These are phyloP conservation scores for Allacma fusca DNA, from an alignment of 2,888 invertebrate species.

Conservation along the genomic window DNA sequence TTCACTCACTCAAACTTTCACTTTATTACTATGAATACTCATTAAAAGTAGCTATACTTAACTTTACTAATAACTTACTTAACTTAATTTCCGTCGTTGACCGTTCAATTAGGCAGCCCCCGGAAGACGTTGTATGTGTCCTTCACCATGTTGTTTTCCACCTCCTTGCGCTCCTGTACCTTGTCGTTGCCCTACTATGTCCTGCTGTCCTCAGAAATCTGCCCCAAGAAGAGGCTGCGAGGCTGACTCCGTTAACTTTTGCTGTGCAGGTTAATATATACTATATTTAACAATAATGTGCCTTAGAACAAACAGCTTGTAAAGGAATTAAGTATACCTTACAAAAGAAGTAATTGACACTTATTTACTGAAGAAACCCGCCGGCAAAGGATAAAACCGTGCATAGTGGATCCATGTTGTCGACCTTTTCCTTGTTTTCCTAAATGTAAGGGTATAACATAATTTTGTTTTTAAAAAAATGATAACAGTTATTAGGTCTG, in stretches of 20 bases:
- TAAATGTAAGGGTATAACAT: neutral
- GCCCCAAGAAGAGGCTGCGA: neutral
- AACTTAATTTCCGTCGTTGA: too few relatives aligned
- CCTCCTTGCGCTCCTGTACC: conserved; percentile 13
- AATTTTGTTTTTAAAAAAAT: too few relatives aligned
- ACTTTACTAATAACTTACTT: too few relatives aligned
- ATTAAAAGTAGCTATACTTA: too few relatives aligned
- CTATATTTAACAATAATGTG: too few relatives aligned
- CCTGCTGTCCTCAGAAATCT: conserved; percentile 22
- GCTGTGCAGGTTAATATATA: conserved; percentile 21
- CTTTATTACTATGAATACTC: too few relatives aligned
- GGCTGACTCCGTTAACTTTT: neutral
- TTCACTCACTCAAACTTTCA: too few relatives aligned
- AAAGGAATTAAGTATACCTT: too few relatives aligned
- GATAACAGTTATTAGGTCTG: too few relatives aligned
- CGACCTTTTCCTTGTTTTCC: conserved; percentile 26
- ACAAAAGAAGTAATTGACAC: too few relatives aligned
- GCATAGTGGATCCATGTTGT: conserved; percentile 17
- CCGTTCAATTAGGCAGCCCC: conserved; percentile 1
- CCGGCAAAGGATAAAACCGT: neutral
- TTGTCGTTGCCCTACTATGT: neutral
- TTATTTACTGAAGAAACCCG: neutral
- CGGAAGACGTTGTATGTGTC: neutral
- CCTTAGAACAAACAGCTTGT: too few relatives aligned
- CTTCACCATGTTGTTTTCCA: conserved; percentile 17